Evolutionary conservation across 2,113 vertebrate species (phyloP).

Genomic region (Theristicus caerulescens): DNA sequence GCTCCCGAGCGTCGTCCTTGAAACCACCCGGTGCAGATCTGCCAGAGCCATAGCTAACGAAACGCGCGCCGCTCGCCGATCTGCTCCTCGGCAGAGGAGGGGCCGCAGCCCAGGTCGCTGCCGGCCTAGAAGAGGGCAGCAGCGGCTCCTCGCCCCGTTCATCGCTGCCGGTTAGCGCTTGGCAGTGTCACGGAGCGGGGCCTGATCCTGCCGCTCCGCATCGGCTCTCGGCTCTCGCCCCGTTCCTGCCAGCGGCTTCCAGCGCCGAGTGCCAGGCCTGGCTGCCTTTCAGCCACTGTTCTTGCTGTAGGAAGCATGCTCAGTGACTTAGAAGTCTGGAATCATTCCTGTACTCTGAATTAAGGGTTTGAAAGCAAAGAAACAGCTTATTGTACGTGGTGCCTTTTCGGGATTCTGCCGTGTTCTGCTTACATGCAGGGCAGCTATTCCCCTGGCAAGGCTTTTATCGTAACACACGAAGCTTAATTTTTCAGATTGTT

Average conservation of each 20-base stretch:
- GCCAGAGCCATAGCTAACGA: fast-evolving
- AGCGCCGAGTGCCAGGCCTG: neutral
- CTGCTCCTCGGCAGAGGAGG: neutral
- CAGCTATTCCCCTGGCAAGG: neutral
- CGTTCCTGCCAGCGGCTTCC: neutral
- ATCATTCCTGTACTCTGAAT: neutral
- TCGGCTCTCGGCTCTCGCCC: neutral
- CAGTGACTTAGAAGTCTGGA: neutral
- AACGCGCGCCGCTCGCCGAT: fast-evolving
- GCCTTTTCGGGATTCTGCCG: neutral
- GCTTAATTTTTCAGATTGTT: neutral
- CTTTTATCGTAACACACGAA: neutral
- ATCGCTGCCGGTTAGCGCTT: neutral
- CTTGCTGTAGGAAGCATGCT: neutral
- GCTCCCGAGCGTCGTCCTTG: fast-evolving
- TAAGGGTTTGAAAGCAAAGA: neutral
- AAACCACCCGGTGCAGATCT: fast-evolving
- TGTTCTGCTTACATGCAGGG: neutral
- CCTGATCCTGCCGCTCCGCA: neutral
- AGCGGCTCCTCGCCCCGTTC: neutral
- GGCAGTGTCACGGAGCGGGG: neutral
- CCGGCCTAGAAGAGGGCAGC: neutral
- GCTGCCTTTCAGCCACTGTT: neutral
- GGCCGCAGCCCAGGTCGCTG: neutral
- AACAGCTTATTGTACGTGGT: neutral